Conservation (phyloP, 2,113 vertebrate genomes). For the Cyrtonyx montezumae region DNA sequence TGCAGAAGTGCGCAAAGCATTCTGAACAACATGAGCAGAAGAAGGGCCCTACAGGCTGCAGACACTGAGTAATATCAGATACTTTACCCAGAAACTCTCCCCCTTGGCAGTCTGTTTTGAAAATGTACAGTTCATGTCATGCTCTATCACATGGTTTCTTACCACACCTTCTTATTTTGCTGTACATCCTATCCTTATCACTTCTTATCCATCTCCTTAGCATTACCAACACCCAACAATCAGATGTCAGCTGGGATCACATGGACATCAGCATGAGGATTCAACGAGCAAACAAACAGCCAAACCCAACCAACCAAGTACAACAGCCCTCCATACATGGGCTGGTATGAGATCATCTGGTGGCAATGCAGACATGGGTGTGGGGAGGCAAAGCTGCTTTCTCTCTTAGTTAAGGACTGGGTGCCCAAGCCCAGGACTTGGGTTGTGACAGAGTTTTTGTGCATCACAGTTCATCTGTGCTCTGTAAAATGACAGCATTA, state of each 20-base stretch:
- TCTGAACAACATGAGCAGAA: neutral
- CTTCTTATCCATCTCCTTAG: too few relatives aligned
- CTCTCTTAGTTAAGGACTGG: neutral
- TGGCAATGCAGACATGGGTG: neutral
- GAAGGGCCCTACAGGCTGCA: neutral
- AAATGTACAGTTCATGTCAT: neutral
- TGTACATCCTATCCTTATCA: too few relatives aligned
- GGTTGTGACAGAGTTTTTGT: neutral
- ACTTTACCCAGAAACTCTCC: neutral
- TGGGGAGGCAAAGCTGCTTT: neutral
- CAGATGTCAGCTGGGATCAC: neutral
- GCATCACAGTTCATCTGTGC: neutral
- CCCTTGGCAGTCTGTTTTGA: neutral
- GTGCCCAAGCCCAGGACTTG: neutral
- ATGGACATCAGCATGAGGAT: neutral
- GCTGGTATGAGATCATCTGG: neutral
- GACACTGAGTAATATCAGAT: neutral
- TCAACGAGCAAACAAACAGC: too few relatives aligned
- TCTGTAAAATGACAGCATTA: neutral
- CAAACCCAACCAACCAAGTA: neutral
- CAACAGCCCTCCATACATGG: neutral
- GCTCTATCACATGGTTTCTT: neutral
- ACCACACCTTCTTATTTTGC: neutral
- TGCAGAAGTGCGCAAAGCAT: rapidly evolving
- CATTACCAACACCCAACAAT: neutral